Evolutionary conservation across 2,797 vertebrate genomes (phyloP), one percentile per base, ranked within the genome.

Genomic region (Aselliscus stoliczkanus): DNA sequence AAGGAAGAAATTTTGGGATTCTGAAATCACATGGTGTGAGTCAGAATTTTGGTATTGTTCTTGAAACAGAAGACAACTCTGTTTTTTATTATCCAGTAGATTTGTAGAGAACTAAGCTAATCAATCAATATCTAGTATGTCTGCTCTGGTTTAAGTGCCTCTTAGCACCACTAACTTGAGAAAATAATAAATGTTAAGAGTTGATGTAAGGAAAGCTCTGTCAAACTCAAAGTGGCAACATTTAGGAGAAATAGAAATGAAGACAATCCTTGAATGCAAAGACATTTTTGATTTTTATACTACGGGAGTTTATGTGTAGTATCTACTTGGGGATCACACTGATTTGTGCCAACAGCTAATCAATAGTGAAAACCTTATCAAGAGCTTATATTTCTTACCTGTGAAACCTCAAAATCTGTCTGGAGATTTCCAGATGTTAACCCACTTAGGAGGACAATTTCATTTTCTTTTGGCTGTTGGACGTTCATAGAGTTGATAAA

Each of bases 391-490:
- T 62, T 82, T 93, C 98, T 98, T 98, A 99, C 99, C 99, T 99
- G 99, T 95, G 98, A 98, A 96, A 98, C 98, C 92, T 98, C 97
- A 96, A 98, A 98, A 96, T 99, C 98, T 0, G 98, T 94, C 96
- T 98, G 99, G 96, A 98, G 98, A 90, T 97, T 98, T 95, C 99
- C 99, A 93, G 99, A 98, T 93, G 99, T 98, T 98, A 99, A 98
- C 90, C 99, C 99, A 92, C 99, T 99, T 37, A 99, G 98, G 93
- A 99, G 98, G 62, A 99, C 98, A 97, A 99, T 99, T 98, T 99
- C 99, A 92, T 99, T 99, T 98, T 99, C 99, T 97, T 99, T 99
- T 6, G 99, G 99, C 89, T 99, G 99, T 95, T 99, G 99, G 88
- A 99, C 98, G 0, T 99, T 99, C 98, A 99, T 98, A 0, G 99